Base-by-base conservation (phyloP, 1,140 invertebrate species). In the Hermatobates lingyangjiaoensis region DNA sequence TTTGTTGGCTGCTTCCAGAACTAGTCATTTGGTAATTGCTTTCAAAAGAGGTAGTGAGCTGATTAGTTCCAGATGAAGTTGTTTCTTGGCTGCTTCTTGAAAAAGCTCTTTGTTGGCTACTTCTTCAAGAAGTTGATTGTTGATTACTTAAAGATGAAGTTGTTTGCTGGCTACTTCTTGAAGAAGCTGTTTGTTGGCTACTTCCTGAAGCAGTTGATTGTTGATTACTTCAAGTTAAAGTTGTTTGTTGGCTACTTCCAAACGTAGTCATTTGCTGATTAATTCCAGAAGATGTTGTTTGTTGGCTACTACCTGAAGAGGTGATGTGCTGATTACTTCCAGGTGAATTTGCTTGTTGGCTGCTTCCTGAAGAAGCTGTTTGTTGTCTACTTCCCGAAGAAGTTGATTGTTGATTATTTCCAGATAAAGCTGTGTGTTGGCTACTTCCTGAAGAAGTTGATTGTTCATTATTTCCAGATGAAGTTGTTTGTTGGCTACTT, bases 151-250 rank as follows among this genome's bases (percentile, higher is more conserved):
- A 51, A 27, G 54, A 47, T 5, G 51, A 56, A 38, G 55, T 40
- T n/a, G 52, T 44, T 47, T 54, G 42, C 50, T 57, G 56, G 51
- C 40, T 52, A 34, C n/a, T 45, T 3, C 53, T 50, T 42, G 56
- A 51, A 1, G 55, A 51, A 34, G 50, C 49, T 14, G 52, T 51
- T 20, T 45, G 51, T 46, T 57, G 53, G 25, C 34, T 52, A 44
- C 30, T 50, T 26, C 49, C 47, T 27, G 52, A 45, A 30, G 54
- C 51, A 26, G 56, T 40, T 30, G 51, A 45, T 48, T 54, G 53
- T 40, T 48, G 48, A 24, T 12, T 27, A 14, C 27, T 25, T 18
- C 48, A 40, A 2, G 53, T 27, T 2, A 27, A 26, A 10, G 48
- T 54, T 2, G 48, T 27, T 24, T 50, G 27, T 28, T 54, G 54